Conservation (phyloP, 2,113 vertebrate species). For the Nyctereutes procyonoides region DNA sequence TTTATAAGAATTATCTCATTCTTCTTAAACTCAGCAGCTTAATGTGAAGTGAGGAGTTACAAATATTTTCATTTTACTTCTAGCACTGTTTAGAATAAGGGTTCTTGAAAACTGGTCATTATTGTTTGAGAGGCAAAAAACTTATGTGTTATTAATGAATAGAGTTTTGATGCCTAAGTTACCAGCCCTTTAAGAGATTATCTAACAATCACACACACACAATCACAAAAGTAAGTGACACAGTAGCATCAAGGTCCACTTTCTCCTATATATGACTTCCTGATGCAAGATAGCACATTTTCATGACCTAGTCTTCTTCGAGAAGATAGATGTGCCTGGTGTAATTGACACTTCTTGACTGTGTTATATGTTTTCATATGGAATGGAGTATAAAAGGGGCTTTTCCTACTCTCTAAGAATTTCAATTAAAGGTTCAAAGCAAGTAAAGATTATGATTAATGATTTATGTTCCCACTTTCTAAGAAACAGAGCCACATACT, state of each 20-base stretch:
- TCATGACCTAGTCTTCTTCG: not conserved
- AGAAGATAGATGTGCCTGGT: not conserved
- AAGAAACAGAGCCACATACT: not conserved
- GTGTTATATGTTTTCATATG: not conserved
- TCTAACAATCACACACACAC: not conserved
- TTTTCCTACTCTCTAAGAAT: not conserved
- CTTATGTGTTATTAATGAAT: not conserved
- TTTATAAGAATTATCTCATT: not conserved
- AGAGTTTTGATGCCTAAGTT: not conserved
- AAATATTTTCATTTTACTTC: not conserved
- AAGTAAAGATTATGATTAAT: not conserved
- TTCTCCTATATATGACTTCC: not conserved
- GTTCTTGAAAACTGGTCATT: not conserved
- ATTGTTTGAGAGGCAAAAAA: not conserved
- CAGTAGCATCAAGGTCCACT: not conserved
- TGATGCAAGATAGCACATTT: not conserved
- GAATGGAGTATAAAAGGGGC: not conserved
- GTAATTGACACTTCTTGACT: not conserved
- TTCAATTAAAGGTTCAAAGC: not conserved
- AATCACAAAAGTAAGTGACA: not conserved
- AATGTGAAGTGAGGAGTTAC: not conserved
- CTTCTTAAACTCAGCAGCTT: not conserved
- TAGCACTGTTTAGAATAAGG: not conserved
- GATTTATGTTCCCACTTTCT: not conserved
- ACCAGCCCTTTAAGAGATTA: not conserved